Evolutionary conservation across 2,797 vertebrate species (phyloP).

Genomic region (Gymnodraco acuticeps): DNA sequence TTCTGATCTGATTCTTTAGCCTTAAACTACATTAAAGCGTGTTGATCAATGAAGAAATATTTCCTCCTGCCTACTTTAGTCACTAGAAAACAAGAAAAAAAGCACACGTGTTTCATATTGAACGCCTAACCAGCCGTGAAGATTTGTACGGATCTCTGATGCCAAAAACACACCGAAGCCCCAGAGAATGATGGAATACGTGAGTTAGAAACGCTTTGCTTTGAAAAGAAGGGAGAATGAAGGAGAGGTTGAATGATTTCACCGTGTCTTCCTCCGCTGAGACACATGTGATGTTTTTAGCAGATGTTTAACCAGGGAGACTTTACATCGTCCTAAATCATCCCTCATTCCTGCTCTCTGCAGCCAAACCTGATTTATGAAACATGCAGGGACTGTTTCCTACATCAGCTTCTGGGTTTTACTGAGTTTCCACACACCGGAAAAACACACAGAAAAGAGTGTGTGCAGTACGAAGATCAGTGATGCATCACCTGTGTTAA

Average conservation of each 20-base stretch:
- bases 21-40: background rate
- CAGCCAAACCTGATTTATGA: conserved; percentile 10
- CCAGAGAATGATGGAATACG: conserved; percentile 46
- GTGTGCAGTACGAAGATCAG: background rate
- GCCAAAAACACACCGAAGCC: conserved; percentile 57
- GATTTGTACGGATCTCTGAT: conserved; percentile 46
- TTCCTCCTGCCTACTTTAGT: conserved; percentile 25
- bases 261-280: conserved; percentile 58
- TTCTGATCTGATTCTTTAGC: too few species aligned
- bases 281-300: conserved; percentile 63
- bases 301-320: conserved; percentile 59
- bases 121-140: conserved; percentile 46
- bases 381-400: background rate
- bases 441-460: background rate
- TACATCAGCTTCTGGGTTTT: background rate
- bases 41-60: conserved; percentile 1
- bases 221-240: conserved; percentile 26
- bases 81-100: conserved; percentile 22
- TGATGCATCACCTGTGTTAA: background rate
- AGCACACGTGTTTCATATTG: conserved; percentile 63
- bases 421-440: background rate
- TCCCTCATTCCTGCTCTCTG: conserved; percentile 21
- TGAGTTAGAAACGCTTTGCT: conserved; percentile 41
- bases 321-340: conserved; percentile 21
- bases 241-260: conserved; percentile 57